Percentiles rank a stretch among this genome's conserved stretches.
phyloP scores from a whole-genome alignment of 2,888 invertebrate species.

The Odontothrips loti region DNA sequence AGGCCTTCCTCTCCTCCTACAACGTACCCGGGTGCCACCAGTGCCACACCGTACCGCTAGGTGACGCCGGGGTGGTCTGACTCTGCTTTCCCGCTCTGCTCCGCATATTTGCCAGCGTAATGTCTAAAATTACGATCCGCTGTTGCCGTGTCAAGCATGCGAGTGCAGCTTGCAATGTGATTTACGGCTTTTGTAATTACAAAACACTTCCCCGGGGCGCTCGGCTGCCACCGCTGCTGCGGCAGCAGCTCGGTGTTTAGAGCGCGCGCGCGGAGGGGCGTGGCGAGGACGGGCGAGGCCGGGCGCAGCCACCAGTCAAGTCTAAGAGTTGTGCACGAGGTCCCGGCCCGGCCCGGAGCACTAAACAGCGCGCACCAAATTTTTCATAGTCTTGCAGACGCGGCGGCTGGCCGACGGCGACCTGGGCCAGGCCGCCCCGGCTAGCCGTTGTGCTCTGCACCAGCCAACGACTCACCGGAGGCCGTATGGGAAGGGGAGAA shows the following conservation, averaged over 20 bases:
- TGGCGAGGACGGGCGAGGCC: too few relatives aligned
- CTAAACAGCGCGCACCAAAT: neutral
- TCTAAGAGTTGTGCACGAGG: too few relatives aligned
- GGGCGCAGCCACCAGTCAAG: too few relatives aligned
- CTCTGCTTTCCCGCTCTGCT: too few relatives aligned
- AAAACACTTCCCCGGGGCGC: conserved; percentile 3
- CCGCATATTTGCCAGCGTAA: neutral
- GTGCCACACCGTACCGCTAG: too few relatives aligned
- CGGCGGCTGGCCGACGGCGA: neutral
- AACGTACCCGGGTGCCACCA: neutral
- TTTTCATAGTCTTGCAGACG: neutral
- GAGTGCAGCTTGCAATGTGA: neutral
- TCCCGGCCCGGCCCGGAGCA: too few relatives aligned
- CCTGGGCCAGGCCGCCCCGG: neutral
- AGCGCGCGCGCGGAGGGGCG: neutral
- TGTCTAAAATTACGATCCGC: conserved; percentile 15
- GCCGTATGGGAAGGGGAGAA: neutral
- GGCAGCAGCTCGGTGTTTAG: neutral
- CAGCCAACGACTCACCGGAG: neutral
- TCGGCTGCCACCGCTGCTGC: neutral
- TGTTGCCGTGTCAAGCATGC: neutral
- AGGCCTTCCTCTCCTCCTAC: neutral
- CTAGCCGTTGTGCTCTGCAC: neutral
- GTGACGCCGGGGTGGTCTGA: too few relatives aligned
- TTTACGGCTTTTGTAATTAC: conserved; percentile 22